Evolutionary conservation across 2,888 invertebrate species (phyloP).

Genomic region (Neria commutata): DNA sequence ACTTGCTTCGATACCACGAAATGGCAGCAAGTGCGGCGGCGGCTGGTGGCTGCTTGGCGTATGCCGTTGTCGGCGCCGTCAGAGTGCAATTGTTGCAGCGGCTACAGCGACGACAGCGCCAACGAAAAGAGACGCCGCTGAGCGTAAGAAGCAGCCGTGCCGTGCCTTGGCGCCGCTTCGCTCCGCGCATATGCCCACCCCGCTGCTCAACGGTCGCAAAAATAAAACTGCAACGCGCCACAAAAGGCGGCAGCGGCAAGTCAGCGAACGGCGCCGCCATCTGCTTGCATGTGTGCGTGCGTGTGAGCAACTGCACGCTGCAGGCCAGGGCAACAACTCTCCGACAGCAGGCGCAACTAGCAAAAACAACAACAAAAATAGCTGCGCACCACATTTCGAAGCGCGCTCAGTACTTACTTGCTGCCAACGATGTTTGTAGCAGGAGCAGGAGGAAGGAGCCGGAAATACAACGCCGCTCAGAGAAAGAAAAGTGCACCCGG

Average conservation of each 20-base stretch:
- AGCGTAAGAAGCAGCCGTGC: not conserved
- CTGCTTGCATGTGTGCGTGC: too few relatives aligned
- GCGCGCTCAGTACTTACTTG: not conserved
- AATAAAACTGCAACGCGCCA: conserved; percentile 6
- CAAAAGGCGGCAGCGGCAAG: not conserved
- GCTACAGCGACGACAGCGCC: conserved; percentile 7
- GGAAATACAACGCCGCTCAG: not conserved
- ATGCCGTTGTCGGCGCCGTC: too few relatives aligned
- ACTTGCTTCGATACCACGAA: too few relatives aligned
- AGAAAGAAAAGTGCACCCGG: not conserved
- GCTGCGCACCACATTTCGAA: too few relatives aligned
- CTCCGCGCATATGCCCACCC: too few relatives aligned
- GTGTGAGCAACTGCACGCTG: too few relatives aligned
- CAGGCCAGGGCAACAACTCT: too few relatives aligned
- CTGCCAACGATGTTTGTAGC: not conserved
- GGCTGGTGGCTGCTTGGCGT: too few relatives aligned
- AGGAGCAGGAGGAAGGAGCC: not conserved
- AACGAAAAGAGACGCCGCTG: not conserved
- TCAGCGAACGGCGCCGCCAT: not conserved
- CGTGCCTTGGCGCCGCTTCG: too few relatives aligned
- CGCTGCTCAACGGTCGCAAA: conserved; percentile 15
- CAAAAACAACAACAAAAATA: too few relatives aligned
- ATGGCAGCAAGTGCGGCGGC: too few relatives aligned
- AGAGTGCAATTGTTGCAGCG: conserved; percentile 6
- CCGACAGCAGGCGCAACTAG: conserved; percentile 47